A percentile compares a stretch with the other conserved stretches of the same genome.
Evolutionary conservation across 2,797 vertebrate genomes (phyloP).

Genomic region (Epinephelus coioides): DNA sequence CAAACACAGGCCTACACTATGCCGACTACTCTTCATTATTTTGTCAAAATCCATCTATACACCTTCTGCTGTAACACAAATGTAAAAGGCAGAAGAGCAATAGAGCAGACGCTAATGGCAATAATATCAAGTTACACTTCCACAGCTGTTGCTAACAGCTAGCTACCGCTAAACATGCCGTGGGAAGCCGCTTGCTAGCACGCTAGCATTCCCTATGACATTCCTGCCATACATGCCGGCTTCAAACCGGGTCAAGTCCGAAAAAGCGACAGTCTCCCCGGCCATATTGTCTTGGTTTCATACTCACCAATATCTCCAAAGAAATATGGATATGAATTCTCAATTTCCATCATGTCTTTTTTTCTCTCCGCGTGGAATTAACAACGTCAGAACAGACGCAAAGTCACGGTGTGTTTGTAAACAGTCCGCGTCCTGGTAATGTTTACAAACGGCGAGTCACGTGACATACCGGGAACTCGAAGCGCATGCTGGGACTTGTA

Average conservation of each 20-base stretch:
- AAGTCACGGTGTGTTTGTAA: constrained; percentile 50
- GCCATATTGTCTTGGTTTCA: neutral
- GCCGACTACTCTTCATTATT: no score
- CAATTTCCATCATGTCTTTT: constrained; percentile 68
- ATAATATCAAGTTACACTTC: neutral
- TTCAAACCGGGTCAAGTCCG: constrained; percentile 9
- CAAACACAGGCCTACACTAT: neutral
- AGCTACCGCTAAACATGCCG: neutral
- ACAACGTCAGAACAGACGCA: rapidly evolving
- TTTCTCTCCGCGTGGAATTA: rapidly evolving
- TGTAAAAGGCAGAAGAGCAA: neutral
- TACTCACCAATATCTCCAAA: constrained; percentile 86
- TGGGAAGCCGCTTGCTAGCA: neutral
- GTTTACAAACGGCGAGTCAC: constrained; percentile 60
- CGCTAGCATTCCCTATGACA: neutral
- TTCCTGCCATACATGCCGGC: neutral
- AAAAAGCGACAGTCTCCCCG: neutral
- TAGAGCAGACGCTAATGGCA: neutral
- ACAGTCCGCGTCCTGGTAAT: constrained; percentile 34
- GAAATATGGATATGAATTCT: constrained; percentile 72
- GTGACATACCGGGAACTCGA: constrained; percentile 28
- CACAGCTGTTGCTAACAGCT: neutral
- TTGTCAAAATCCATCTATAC: neutral
- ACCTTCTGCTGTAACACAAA: neutral
- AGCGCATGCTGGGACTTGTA: constrained; percentile 67